Conservation (phyloP, 2,888 invertebrate species). For the Pseudococcus jackbeardsleyi region DNA sequence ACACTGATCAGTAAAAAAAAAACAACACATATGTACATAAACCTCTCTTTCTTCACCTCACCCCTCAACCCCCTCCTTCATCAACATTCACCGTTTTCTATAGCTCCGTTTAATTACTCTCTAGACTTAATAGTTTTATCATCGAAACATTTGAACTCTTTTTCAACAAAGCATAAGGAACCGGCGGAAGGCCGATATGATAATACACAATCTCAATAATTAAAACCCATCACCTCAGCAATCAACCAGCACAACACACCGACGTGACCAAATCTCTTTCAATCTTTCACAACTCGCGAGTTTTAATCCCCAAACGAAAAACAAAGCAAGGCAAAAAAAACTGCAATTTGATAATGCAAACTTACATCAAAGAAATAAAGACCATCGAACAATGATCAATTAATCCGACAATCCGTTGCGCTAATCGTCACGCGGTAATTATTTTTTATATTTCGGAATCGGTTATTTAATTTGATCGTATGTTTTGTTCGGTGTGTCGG, state of each 20-base stretch:
- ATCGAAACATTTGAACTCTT: no score
- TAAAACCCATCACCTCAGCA: background rate
- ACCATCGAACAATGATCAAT: conserved; percentile 24
- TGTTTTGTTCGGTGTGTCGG: background rate
- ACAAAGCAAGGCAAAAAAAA: background rate
- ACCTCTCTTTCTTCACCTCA: no score
- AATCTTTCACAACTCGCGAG: background rate
- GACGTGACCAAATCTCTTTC: background rate
- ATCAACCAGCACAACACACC: background rate
- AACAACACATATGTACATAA: no score
- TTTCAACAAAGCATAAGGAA: background rate
- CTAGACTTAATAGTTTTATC: no score
- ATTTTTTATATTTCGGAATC: conserved; percentile 29
- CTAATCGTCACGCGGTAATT: background rate
- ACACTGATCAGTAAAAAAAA: no score
- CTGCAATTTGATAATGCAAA: conserved; percentile 36
- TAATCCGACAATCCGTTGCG: background rate
- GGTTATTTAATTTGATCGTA: conserved; percentile 21
- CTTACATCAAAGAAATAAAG: background rate
- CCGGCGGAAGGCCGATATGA: background rate
- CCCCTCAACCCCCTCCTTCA: no score
- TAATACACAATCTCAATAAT: background rate
- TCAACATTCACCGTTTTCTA: no score
- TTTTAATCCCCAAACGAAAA: background rate
- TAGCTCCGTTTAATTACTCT: background rate